Percentiles rank a stretch among this genome's conserved stretches.
phyloP scores from a whole-genome alignment of 2,888 invertebrate species.

The Tribolium freemani region DNA sequence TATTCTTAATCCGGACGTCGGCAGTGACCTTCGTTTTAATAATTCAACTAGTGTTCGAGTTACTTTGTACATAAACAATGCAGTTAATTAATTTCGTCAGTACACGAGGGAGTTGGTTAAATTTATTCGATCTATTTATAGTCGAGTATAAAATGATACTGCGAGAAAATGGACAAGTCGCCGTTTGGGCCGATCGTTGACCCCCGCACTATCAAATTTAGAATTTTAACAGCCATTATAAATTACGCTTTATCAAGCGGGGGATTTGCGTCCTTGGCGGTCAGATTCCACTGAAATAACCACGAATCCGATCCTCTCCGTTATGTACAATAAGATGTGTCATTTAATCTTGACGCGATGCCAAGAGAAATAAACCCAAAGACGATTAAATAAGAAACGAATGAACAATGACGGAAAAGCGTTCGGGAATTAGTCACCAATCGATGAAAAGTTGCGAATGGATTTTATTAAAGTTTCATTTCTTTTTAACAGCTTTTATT shows the following conservation, averaged over 20 bases:
- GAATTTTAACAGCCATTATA: conserved; percentile 33
- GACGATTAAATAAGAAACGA: not conserved
- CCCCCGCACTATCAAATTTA: conserved; percentile 35
- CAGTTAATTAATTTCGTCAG: not conserved
- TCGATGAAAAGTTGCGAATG: not conserved
- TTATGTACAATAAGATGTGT: not conserved
- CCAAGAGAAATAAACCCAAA: not conserved
- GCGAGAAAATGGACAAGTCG: not conserved
- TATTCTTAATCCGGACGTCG: conserved; percentile 13
- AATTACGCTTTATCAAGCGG: conserved; percentile 22
- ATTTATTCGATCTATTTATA: not conserved
- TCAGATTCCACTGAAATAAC: conserved; percentile 13
- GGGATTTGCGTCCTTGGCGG: conserved; percentile 29
- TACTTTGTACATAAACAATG: not conserved
- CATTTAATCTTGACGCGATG: not conserved
- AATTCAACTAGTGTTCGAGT: conserved; percentile 3
- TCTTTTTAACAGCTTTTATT: too few relatives aligned
- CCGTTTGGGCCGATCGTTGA: conserved; percentile 31
- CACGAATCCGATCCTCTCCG: not conserved
- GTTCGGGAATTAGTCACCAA: not conserved
- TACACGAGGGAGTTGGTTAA: not conserved
- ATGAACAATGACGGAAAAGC: not conserved
- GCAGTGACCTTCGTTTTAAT: conserved; percentile 19
- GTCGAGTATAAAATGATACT: too few relatives aligned
- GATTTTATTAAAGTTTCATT: too few relatives aligned